Evolutionary conservation across 2,797 vertebrate species (phyloP).

Genomic region (Pachyuromys duprasi): DNA sequence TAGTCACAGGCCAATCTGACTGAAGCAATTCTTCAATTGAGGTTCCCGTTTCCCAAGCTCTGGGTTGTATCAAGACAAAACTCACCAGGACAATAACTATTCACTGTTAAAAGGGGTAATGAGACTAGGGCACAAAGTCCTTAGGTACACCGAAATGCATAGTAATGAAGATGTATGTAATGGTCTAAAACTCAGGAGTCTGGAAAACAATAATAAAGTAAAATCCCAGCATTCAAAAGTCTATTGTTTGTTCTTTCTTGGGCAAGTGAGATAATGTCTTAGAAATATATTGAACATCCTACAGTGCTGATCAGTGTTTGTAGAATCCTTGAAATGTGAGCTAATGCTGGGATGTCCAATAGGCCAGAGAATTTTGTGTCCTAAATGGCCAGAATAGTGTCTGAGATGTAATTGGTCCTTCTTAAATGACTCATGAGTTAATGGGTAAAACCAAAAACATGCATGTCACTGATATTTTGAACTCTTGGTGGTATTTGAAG

Average conservation of each 20-base stretch:
- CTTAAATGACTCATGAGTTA: background rate
- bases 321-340: background rate
- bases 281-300: background rate
- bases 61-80: background rate
- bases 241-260: background rate
- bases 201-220: background rate
- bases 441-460: background rate
- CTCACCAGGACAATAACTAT: background rate
- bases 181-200: background rate
- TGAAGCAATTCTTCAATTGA: background rate
- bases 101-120: background rate
- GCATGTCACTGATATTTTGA: background rate
- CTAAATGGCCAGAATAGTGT: background rate
- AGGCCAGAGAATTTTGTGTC: background rate
- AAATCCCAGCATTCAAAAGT: background rate
- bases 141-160: background rate
- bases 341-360: background rate
- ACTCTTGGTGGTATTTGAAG: background rate
- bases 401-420: background rate
- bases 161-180: background rate
- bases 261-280: constrained; percentile 32
- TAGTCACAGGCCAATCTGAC: background rate
- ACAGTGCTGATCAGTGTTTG: background rate
- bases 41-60: background rate
- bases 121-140: background rate